Evolutionary conservation across 2,888 invertebrate genomes (phyloP).

Genomic region (Volucella zonaria): DNA sequence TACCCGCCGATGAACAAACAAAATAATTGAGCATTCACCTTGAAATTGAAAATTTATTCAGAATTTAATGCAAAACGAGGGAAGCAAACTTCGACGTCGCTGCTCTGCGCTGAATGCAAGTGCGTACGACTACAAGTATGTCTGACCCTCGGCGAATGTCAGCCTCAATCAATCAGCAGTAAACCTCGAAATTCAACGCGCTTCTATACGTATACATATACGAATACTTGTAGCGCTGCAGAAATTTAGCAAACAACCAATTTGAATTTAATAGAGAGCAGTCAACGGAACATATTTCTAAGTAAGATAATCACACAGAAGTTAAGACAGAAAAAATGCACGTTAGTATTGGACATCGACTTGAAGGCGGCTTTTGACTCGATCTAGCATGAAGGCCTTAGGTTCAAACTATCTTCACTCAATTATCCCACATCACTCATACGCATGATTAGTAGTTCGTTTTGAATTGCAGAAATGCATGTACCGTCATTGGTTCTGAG

Average conservation of each 20-base stretch:
- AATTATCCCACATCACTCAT: too few species aligned
- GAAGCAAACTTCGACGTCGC: constrained; percentile 16
- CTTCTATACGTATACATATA: neutral
- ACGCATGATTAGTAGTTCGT: too few species aligned
- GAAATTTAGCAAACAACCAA: neutral
- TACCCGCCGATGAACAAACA: constrained; percentile 13
- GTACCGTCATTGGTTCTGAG: too few species aligned
- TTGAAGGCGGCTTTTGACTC: too few species aligned
- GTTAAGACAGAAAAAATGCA: too few species aligned
- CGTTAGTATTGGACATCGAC: too few species aligned
- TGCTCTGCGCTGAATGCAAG: constrained; percentile 12
- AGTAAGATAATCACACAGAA: too few species aligned
- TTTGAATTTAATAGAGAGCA: neutral
- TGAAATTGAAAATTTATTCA: constrained; percentile 52
- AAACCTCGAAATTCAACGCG: neutral
- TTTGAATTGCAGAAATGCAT: too few species aligned
- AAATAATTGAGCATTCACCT: constrained; percentile 42
- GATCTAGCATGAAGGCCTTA: too few species aligned
- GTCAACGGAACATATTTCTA: neutral
- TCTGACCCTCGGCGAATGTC: constrained; percentile 47
- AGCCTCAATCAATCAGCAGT: constrained; percentile 52
- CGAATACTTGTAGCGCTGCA: neutral
- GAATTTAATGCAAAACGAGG: constrained; percentile 44
- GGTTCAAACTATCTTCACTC: too few species aligned
- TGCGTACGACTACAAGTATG: constrained; percentile 18